Conservation (phyloP, 2,797 vertebrate genomes). For the Zenarchopterus dispar region DNA sequence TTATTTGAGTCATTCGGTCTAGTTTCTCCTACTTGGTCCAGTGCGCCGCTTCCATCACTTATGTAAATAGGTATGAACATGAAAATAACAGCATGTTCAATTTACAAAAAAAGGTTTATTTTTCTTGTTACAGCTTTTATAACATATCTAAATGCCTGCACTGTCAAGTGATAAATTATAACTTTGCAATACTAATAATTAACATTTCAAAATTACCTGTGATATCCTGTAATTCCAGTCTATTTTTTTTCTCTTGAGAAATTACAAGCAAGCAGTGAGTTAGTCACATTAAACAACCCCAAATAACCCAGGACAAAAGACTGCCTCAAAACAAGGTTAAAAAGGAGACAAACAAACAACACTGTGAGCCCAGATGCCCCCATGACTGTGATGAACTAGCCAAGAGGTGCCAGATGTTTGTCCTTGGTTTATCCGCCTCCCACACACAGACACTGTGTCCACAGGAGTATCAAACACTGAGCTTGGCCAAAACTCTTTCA, state of each 20-base stretch:
- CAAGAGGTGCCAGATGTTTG: conserved; percentile 57
- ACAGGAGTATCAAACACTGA: conserved; percentile 1
- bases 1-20: conserved; percentile 46
- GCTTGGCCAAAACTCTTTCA: not conserved
- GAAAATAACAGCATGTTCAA: not conserved
- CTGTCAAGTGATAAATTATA: too few species aligned
- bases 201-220: not conserved
- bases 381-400: conserved; percentile 37
- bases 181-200: conserved; percentile 1
- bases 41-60: conserved; percentile 32
- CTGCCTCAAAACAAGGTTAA: conserved; percentile 67
- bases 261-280: not conserved
- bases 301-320: conserved; percentile 16
- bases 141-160: too few species aligned
- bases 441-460: not conserved
- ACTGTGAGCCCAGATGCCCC: conserved; percentile 41
- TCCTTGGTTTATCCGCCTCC: conserved; percentile 49
- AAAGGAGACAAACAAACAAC: conserved; percentile 59
- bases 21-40: conserved; percentile 44
- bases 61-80: conserved; percentile 10
- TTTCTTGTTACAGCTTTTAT: too few species aligned
- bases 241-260: not conserved
- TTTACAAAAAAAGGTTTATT: too few species aligned
- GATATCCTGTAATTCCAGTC: not conserved
- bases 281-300: conserved; percentile 30